Base-by-base conservation (phyloP, 2,797 vertebrate genomes). In the Enteromius fasciolatus region DNA sequence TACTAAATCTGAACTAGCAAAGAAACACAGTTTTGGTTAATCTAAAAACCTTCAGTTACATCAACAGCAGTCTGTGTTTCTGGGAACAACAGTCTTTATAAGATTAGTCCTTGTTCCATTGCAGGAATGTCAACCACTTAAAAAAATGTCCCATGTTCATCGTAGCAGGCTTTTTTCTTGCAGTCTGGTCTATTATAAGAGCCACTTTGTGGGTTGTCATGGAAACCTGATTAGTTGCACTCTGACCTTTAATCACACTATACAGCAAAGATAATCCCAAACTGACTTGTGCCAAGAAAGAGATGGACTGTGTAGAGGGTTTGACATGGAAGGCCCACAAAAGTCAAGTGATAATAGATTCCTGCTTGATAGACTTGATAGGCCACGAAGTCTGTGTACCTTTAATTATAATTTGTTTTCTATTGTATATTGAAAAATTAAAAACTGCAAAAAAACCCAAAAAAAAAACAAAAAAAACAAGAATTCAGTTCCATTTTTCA, bases 221-320 rank as follows among this genome's bases (percentile, higher is more conserved):
- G 48, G 76, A 80, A 84, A 72, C 25, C 80, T 75, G 66, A 82
- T 78, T 73, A 64, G 54, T 44, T 54, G 36, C 28, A 41, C 59
- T 80, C 46, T 72, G 72, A 50, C 46, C 66, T 80, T 76, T 83
- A 50, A 83, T 75, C 39, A 80, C 48, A 48, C 67, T 64, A 68
- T 9, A 63, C 50, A 25, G 69, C 52, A 39, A 76, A 46, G 9
- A 76, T 64, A 72, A 81, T 84, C 78, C 78, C 28, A 33, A 39
- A 67, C 70, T 66, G 41, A 74, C 20, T 67, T 61, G 17, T 98
- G 93, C 72, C 1, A 14, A 39, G 4, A 48, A 64, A 63, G 33
- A 78, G 63, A 46, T 23, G 31, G 72, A 36, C 2, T 23, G 33
- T 41, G 73, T 25, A 59, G 52, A 59, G 20, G 5, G 52, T 17